Evolutionary conservation across 2,113 vertebrate species (phyloP).

Genomic region (Notechis scutatus): DNA sequence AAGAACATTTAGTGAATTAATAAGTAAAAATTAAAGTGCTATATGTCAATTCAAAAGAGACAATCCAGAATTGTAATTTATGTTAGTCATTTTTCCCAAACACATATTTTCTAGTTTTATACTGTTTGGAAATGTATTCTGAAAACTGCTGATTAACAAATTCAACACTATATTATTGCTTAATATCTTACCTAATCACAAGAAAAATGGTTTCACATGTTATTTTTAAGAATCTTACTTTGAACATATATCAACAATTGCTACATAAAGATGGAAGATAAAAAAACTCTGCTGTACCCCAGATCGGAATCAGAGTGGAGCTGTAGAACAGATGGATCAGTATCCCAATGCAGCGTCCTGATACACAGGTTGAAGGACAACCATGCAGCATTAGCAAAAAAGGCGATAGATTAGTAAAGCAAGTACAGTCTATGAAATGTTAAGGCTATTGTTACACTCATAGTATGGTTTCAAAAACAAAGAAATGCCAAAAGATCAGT

Average conservation of each 20-base stretch:
- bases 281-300: conserved; percentile 96
- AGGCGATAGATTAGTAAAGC: conserved; percentile 81
- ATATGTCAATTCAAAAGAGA: neutral
- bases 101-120: neutral
- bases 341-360: conserved; percentile 99
- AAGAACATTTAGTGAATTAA: neutral
- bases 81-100: neutral
- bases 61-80: neutral
- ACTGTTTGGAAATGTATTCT: neutral
- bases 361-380: conserved; percentile 86
- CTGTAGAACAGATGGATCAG: conserved; percentile 98
- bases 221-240: conserved; percentile 35
- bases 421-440: conserved; percentile 68
- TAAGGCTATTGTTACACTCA: conserved; percentile 62
- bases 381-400: conserved; percentile 92
- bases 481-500: conserved; percentile 49
- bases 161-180: neutral
- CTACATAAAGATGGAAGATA: conserved; percentile 79
- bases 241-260: conserved; percentile 27
- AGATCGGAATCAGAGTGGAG: conserved; percentile 99
- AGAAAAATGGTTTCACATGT: conserved; percentile 26
- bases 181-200: conserved; percentile 8
- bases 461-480: conserved; percentile 57
- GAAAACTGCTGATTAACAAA: conserved; percentile 5
- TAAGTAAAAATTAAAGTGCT: neutral